Evolutionary conservation across 1,140 invertebrate species (phyloP).

Genomic region (Bombus waltoni): DNA sequence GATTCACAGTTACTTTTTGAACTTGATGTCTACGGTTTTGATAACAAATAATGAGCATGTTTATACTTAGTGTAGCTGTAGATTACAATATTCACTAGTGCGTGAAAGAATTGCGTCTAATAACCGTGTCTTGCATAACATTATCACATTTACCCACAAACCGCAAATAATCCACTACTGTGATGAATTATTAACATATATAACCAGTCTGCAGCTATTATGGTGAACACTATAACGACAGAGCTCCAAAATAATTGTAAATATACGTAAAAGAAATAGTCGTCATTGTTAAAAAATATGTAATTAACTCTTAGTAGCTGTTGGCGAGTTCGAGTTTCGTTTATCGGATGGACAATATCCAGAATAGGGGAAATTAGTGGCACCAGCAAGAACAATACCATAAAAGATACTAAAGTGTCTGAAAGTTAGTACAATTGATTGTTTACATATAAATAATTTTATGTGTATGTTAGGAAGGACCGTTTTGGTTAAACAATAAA

Average conservation of each 20-base stretch:
- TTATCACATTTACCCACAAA: constrained; percentile 6
- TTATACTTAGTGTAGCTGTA: too few relatives aligned
- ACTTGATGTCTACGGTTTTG: neutral
- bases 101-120: fast-evolving
- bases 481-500: too few relatives aligned
- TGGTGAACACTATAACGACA: neutral
- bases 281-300: neutral
- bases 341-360: neutral
- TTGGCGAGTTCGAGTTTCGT: constrained; percentile 1
- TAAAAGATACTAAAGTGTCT: neutral
- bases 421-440: neutral
- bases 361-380: neutral
- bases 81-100: neutral
- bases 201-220: neutral
- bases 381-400: neutral
- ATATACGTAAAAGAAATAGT: neutral
- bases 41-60: neutral
- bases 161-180: neutral
- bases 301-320: neutral
- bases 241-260: neutral
- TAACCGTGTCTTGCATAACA: fast-evolving
- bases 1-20: too few relatives aligned
- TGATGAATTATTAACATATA: neutral
- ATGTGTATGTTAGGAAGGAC: too few relatives aligned
- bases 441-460: too few relatives aligned